Percentiles rank a stretch among this genome's conserved stretches.
These are phyloP conservation scores for Neuroterus valhalla DNA, from an alignment of 1,140 invertebrate genomes.

Conservation along the genomic window DNA sequence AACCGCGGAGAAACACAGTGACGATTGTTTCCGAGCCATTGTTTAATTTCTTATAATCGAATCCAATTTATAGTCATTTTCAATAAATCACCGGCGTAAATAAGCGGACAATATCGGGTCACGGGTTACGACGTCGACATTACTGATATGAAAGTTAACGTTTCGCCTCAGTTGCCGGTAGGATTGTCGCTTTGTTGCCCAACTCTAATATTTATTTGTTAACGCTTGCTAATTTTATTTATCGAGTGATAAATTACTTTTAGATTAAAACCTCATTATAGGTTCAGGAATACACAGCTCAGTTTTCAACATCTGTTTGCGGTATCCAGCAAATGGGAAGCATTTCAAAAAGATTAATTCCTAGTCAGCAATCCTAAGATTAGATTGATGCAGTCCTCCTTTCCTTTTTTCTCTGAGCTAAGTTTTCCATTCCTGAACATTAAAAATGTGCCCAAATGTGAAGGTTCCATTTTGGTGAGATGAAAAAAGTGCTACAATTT, in stretches of 20 bases:
- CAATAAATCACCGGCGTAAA: conserved; percentile 23
- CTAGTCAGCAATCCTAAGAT: too few relatives aligned
- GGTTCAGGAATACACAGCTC: too few relatives aligned
- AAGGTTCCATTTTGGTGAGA: too few relatives aligned
- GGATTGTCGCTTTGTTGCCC: conserved; percentile 22
- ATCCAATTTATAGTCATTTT: conserved; percentile 38
- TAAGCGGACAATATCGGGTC: conserved; percentile 19
- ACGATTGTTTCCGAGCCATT: conserved; percentile 41
- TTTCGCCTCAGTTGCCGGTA: conserved; percentile 11
- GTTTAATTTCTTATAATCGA: conserved; percentile 50
- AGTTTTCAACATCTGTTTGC: too few relatives aligned
- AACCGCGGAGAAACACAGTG: conserved; percentile 42
- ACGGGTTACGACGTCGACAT: conserved; percentile 15
- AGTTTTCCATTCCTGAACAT: too few relatives aligned
- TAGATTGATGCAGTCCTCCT: too few relatives aligned
- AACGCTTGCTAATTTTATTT: neutral
- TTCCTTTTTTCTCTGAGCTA: too few relatives aligned
- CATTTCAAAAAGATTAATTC: too few relatives aligned
- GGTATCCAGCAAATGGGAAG: too few relatives aligned
- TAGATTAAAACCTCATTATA: neutral
- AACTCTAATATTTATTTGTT: neutral
- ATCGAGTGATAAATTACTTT: neutral
- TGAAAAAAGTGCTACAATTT: too few relatives aligned
- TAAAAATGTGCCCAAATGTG: too few relatives aligned
- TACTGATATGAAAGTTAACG: conserved; percentile 27